Percentiles rank a stretch among this genome's conserved stretches.
Evolutionary conservation across 1,140 invertebrate species (phyloP).

Genomic region (Argopecten irradians): DNA sequence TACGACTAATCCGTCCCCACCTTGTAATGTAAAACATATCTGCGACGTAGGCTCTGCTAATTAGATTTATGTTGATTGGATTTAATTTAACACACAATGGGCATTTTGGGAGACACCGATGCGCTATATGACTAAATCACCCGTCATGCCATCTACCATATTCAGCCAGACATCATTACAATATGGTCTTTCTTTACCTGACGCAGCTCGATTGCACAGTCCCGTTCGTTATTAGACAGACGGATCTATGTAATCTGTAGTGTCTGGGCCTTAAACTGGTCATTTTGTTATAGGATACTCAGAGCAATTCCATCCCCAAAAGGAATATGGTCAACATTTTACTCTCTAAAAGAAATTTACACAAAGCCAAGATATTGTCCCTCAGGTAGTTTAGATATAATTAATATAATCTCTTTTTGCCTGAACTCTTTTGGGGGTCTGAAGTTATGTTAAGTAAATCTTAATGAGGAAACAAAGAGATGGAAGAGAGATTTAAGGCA

Average conservation of each 20-base stretch:
- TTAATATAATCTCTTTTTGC: neutral
- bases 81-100: neutral
- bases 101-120: neutral
- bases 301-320: neutral
- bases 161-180: neutral
- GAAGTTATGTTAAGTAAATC: neutral
- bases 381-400: neutral
- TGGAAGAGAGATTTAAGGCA: too few relatives aligned
- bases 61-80: conserved; percentile 3
- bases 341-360: neutral
- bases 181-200: neutral
- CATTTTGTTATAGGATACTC: neutral
- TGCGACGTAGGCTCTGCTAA: neutral
- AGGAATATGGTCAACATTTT: neutral
- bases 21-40: neutral
- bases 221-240: neutral
- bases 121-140: neutral
- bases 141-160: neutral
- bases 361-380: neutral
- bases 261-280: neutral
- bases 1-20: neutral
- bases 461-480: neutral
- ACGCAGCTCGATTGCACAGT: neutral
- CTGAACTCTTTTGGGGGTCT: neutral
- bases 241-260: neutral